Percentiles rank a stretch among this genome's conserved stretches.
phyloP scores from a whole-genome alignment of 2,888 invertebrate species.

The Hypena proboscidalis region DNA sequence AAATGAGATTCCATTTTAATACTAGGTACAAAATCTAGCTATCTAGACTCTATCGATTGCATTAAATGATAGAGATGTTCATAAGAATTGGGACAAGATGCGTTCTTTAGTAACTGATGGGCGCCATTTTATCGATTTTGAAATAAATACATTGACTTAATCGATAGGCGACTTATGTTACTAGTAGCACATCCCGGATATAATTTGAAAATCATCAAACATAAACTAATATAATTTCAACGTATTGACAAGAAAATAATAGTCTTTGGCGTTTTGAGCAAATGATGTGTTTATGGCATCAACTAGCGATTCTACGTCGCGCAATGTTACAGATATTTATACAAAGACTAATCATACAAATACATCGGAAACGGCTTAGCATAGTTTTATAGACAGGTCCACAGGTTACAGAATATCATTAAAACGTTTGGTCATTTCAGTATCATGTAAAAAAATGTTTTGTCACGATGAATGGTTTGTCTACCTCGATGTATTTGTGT shows the following conservation, averaged over 20 bases:
- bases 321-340: conserved; percentile 43
- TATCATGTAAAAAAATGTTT: too few species aligned
- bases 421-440: too few species aligned
- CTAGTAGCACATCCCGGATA: conserved; percentile 14
- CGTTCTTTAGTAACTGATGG: conserved; percentile 9
- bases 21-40: conserved; percentile 43
- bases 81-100: conserved; percentile 19
- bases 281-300: conserved; percentile 73
- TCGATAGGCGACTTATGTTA: conserved; percentile 14
- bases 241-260: conserved; percentile 46
- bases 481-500: conserved; percentile 24
- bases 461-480: too few species aligned
- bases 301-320: conserved; percentile 73
- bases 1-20: conserved; percentile 47
- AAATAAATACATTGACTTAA: conserved; percentile 24
- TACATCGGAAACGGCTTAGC: conserved; percentile 18
- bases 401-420: not conserved
- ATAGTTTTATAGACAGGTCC: not conserved
- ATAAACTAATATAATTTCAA: conserved; percentile 47
- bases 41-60: conserved; percentile 30
- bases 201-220: conserved; percentile 17
- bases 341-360: conserved; percentile 33
- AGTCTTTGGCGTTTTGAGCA: conserved; percentile 84
- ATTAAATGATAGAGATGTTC: conserved; percentile 15
- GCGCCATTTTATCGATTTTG: conserved; percentile 18